These are phyloP conservation scores for Oscheius sp. DNA, from an alignment of 2,888 invertebrate species.

Conservation along the genomic window DNA sequence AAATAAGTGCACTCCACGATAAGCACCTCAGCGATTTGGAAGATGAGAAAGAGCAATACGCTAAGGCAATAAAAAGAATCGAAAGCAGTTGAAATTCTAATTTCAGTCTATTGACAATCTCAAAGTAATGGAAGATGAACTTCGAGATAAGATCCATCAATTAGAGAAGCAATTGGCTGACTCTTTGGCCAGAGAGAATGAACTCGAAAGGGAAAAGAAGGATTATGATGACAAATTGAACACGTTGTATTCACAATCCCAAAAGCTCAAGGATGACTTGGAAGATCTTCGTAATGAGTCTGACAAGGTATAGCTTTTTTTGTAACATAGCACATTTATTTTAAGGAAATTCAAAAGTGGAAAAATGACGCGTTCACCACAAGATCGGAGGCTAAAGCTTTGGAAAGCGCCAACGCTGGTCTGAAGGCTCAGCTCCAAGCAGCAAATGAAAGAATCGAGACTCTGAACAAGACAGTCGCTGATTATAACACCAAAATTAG, in stretches of 20 bases:
- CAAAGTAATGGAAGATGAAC: slow-evolving; percentile 65
- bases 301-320: slow-evolving; percentile 56
- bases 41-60: slow-evolving; percentile 68
- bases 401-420: slow-evolving; percentile 67
- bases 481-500: slow-evolving; percentile 69
- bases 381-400: slow-evolving; percentile 68
- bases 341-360: slow-evolving; percentile 71
- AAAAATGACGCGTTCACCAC: slow-evolving; percentile 69
- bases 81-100: not conserved
- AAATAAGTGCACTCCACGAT: slow-evolving; percentile 66
- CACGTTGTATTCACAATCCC: slow-evolving; percentile 59
- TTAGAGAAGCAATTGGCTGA: slow-evolving; percentile 69
- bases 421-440: slow-evolving; percentile 69
- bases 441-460: slow-evolving; percentile 65
- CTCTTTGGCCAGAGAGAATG: slow-evolving; percentile 67
- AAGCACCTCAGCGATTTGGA: slow-evolving; percentile 70
- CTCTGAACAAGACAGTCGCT: slow-evolving; percentile 68
- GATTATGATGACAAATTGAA: slow-evolving; percentile 72
- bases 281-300: slow-evolving; percentile 66
- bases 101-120: slow-evolving; percentile 55
- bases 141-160: slow-evolving; percentile 64
- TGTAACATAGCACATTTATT: not conserved
- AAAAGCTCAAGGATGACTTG: slow-evolving; percentile 69
- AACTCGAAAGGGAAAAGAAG: slow-evolving; percentile 68
- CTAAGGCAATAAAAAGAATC: slow-evolving; percentile 54